A percentile compares a stretch with the other conserved stretches of the same genome.
These are phyloP conservation scores for Pentalonia nigronervosa DNA, from an alignment of 1,140 invertebrate species.

Conservation along the genomic window DNA sequence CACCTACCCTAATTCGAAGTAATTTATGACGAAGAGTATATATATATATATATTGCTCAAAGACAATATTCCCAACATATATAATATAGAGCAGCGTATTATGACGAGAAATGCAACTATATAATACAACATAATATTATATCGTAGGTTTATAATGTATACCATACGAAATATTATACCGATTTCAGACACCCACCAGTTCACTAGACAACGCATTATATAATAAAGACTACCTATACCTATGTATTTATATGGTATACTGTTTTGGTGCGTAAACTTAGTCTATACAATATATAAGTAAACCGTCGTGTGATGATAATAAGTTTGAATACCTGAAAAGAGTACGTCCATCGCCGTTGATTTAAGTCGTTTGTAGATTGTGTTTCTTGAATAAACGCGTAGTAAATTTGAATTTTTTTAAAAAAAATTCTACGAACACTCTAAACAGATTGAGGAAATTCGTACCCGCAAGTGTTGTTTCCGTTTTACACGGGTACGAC, in stretches of 20 bases:
- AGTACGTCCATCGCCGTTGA: too few species aligned
- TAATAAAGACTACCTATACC: not conserved
- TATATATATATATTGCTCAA: not conserved
- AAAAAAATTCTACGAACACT: too few species aligned
- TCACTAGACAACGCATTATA: not conserved
- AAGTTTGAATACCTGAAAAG: too few species aligned
- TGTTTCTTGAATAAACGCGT: too few species aligned
- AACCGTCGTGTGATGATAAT: too few species aligned
- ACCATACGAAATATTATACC: not conserved
- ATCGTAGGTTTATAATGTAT: not conserved
- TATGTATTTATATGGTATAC: not conserved
- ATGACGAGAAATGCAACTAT: not conserved
- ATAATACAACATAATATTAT: too few species aligned
- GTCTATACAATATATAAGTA: too few species aligned
- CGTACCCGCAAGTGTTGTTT: too few species aligned
- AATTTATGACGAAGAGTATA: slow-evolving; percentile 23
- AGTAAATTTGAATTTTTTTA: too few species aligned
- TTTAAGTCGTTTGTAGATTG: too few species aligned
- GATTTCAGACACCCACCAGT: not conserved
- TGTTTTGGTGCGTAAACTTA: not conserved
- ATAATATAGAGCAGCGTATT: not conserved
- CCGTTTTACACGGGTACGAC: too few species aligned
- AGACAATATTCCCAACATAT: not conserved
- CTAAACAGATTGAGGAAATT: too few species aligned
- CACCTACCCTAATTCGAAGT: not conserved